A percentile compares a stretch with the other conserved stretches of the same genome.
These are phyloP conservation scores for Brotula barbata DNA, from an alignment of 2,797 vertebrate genomes.

Conservation along the genomic window DNA sequence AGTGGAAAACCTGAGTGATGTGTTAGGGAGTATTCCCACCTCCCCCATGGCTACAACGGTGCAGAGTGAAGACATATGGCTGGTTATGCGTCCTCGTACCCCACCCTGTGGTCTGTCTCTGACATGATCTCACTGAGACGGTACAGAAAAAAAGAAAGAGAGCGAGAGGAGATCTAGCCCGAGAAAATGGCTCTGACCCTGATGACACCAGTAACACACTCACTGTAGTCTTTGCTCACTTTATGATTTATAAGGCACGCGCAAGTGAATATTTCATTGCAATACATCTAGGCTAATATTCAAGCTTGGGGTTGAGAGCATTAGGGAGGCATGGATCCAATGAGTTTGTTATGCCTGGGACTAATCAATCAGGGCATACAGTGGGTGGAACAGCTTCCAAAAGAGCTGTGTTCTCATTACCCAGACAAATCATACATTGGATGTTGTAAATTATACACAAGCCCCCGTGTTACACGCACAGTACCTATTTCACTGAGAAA, in stretches of 20 bases:
- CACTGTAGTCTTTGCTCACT: constrained; percentile 57
- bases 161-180: constrained; percentile 22
- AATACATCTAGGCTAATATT: constrained; percentile 77
- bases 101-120: constrained; percentile 91
- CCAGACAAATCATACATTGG: constrained; percentile 73
- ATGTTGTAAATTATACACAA: constrained; percentile 68
- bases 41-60: constrained; percentile 44
- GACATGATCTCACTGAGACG: constrained; percentile 73
- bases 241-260: constrained; percentile 75
- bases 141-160: constrained; percentile 22
- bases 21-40: constrained; percentile 36
- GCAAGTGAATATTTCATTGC: constrained; percentile 75
- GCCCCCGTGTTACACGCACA: constrained; percentile 40
- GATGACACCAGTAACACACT: constrained; percentile 44
- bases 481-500: constrained; percentile 32
- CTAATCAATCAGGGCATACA: constrained; percentile 78
- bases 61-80: constrained; percentile 67
- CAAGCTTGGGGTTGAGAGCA: constrained; percentile 57
- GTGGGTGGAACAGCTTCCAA: constrained; percentile 69
- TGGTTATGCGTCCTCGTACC: constrained; percentile 85
- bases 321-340: constrained; percentile 69
- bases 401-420: constrained; percentile 78
- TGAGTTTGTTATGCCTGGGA: constrained; percentile 67
- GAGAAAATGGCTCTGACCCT: constrained; percentile 55
- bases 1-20: constrained; percentile 39